A percentile compares a stretch with the other conserved stretches of the same genome.
These are phyloP conservation scores for Sebastiscus albofasciatus DNA, from an alignment of 2,797 vertebrate species.

Conservation along the genomic window DNA sequence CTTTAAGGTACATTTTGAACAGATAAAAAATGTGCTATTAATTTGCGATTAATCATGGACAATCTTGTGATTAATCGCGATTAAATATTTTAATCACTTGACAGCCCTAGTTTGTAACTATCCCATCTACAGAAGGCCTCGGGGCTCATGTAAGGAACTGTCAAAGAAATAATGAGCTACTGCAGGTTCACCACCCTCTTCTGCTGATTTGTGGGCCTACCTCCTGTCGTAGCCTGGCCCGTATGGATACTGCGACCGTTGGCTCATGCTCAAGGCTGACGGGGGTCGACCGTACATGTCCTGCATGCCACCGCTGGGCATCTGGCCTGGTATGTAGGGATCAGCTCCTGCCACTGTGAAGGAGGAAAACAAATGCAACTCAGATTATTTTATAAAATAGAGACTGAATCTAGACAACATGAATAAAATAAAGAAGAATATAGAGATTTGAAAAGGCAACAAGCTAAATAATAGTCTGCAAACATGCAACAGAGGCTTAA, in stretches of 20 bases:
- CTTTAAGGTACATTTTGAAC: no score
- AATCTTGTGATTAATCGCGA: no score
- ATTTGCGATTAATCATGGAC: no score
- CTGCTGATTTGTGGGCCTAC: slow-evolving; percentile 74
- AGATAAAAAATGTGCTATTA: no score
- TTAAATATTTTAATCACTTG: no score
- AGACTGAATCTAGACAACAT: neutral
- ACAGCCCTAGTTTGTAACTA: neutral
- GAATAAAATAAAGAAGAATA: neutral
- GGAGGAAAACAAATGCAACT: neutral
- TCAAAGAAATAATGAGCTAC: neutral
- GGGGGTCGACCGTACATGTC: slow-evolving; percentile 92
- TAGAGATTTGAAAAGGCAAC: neutral
- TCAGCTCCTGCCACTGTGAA: slow-evolving; percentile 91
- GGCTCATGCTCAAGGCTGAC: slow-evolving; percentile 89
- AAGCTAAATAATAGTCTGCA: neutral
- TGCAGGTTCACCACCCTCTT: neutral
- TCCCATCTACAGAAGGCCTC: no score
- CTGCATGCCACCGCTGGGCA: slow-evolving; percentile 91
- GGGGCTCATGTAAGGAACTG: neutral
- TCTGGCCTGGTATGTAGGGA: slow-evolving; percentile 93
- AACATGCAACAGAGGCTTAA: neutral
- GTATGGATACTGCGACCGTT: slow-evolving; percentile 94
- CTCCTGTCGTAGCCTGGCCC: slow-evolving; percentile 92
- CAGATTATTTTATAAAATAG: neutral